phyloP scores from a whole-genome alignment of 2,888 invertebrate genomes.

The Andricus quercusramuli region DNA sequence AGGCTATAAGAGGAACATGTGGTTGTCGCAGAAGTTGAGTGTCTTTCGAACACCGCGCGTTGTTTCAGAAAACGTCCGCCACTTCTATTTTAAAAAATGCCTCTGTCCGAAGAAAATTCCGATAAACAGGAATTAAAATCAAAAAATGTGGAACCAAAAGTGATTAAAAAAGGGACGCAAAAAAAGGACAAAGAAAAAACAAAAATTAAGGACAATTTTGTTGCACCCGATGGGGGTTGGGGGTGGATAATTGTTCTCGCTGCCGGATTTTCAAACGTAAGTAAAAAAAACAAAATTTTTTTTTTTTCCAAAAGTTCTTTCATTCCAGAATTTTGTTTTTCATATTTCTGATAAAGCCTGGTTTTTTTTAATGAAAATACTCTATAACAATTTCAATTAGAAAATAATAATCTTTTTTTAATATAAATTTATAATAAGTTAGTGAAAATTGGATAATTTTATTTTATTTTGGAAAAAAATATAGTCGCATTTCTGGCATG shows the following conservation, averaged over 20 bases:
- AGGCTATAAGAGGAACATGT: conserved; percentile 35
- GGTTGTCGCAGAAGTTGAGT: conserved; percentile 21
- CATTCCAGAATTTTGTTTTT: not conserved
- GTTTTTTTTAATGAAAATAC: too few species aligned
- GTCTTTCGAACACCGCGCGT: conserved; percentile 21
- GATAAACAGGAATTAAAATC: not conserved
- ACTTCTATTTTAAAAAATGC: not conserved
- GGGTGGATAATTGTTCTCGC: conserved; percentile 88
- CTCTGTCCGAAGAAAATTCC: not conserved
- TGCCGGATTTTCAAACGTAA: conserved; percentile 87
- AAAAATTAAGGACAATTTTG: conserved; percentile 77
- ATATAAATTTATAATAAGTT: not conserved
- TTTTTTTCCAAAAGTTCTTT: not conserved
- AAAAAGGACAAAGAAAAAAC: not conserved
- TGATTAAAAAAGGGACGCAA: conserved; percentile 1
- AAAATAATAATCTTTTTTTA: too few species aligned
- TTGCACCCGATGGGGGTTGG: conserved; percentile 89
- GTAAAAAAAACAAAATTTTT: conserved; percentile 67
- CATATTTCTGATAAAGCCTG: too few species aligned
- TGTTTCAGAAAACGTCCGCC: conserved; percentile 10
- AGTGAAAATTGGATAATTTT: not conserved
- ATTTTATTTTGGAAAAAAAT: not conserved
- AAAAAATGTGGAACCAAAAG: conserved; percentile 7
- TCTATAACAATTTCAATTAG: too few species aligned
- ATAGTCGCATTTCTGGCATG: not conserved